These are phyloP conservation scores for Apotomis turbidana DNA, from an alignment of 2,888 invertebrate species.

Conservation along the genomic window DNA sequence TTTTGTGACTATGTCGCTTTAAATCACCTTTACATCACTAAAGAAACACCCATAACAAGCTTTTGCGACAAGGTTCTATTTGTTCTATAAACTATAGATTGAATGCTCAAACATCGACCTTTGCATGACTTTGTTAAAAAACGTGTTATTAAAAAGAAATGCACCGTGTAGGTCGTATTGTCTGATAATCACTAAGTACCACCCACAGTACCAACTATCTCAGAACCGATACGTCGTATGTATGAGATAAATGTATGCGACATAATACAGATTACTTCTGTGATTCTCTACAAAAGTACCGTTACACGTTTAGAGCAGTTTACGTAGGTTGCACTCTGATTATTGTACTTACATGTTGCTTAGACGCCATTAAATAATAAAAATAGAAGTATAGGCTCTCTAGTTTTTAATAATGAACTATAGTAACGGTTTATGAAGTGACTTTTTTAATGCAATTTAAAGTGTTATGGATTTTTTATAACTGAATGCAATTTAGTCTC, in stretches of 20 bases:
- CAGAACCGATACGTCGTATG: neutral
- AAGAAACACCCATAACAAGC: neutral
- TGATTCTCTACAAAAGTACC: neutral
- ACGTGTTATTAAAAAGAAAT: constrained; percentile 36
- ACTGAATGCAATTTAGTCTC: no score
- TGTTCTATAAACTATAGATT: neutral
- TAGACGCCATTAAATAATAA: constrained; percentile 1
- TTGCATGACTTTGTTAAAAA: constrained; percentile 26
- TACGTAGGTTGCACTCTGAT: constrained; percentile 28
- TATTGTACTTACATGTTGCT: constrained; percentile 11
- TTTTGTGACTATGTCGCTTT: constrained; percentile 1
- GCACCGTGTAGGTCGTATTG: constrained; percentile 35
- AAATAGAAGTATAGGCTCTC: neutral
- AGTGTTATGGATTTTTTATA: no score
- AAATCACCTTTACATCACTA: neutral
- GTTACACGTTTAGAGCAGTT: constrained; percentile 30
- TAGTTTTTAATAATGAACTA: no score
- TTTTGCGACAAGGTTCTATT: constrained; percentile 12
- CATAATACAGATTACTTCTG: neutral
- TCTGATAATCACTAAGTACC: constrained; percentile 38
- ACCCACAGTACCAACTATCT: constrained; percentile 9
- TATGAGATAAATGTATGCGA: neutral
- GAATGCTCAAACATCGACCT: neutral
- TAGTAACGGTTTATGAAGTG: no score
- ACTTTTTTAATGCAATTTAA: no score